phyloP scores from a whole-genome alignment of 2,113 vertebrate species.

The Notothenia coriiceps region DNA sequence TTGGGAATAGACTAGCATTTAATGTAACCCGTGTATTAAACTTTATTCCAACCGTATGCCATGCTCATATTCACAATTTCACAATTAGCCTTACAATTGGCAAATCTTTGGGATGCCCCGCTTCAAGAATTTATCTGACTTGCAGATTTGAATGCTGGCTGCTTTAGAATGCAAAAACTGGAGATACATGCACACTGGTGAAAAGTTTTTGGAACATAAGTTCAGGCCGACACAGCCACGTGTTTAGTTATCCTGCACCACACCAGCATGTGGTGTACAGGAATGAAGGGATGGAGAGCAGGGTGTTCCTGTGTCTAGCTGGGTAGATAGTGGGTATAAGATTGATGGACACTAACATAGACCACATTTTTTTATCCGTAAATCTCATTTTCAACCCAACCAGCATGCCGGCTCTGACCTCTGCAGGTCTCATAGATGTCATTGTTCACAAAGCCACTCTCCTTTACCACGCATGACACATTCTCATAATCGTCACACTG shows the following conservation, averaged over 20 bases:
- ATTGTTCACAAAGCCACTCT: constrained; percentile 93
- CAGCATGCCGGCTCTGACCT: constrained; percentile 74
- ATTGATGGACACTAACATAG: neutral
- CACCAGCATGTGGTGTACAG: neutral
- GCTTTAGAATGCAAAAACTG: neutral
- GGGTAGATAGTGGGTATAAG: neutral
- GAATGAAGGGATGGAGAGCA: constrained; percentile 15
- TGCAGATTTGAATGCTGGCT: constrained; percentile 5
- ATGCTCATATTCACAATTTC: neutral
- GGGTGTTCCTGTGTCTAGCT: neutral
- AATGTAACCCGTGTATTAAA: neutral
- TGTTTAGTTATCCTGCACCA: constrained; percentile 32
- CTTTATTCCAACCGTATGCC: neutral
- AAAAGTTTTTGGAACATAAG: neutral
- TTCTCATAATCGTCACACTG: constrained; percentile 85
- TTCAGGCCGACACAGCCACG: neutral
- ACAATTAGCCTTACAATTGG: too few species aligned
- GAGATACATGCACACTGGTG: constrained; percentile 5
- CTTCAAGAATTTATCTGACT: constrained; percentile 1
- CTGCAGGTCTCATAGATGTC: constrained; percentile 92
- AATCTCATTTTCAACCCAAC: constrained; percentile 98
- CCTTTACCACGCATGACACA: constrained; percentile 68
- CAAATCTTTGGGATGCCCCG: neutral
- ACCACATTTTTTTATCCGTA: constrained; percentile 86
- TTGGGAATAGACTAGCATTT: constrained; percentile 2